phyloP scores from a whole-genome alignment of 2,797 vertebrate species.

The Botia kubotai region DNA sequence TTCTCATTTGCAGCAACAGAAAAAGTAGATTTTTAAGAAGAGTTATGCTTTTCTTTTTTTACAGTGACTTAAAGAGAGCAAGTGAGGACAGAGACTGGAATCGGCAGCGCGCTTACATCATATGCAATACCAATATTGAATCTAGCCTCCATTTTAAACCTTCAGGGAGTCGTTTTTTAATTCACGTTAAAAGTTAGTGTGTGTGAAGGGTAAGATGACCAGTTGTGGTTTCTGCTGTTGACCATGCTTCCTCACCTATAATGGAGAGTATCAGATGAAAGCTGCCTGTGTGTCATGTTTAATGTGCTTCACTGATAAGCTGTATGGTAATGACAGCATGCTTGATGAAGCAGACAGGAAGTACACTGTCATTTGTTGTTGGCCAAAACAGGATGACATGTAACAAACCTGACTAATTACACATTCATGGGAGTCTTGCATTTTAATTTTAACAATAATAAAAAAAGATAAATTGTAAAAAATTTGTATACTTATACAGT shows the following conservation, averaged over 20 bases:
- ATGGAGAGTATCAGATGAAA: conserved; percentile 23
- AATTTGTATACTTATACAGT: no score
- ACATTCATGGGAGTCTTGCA: not conserved
- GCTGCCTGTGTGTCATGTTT: conserved; percentile 22
- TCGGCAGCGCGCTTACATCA: not conserved
- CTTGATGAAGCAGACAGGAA: conserved; percentile 21
- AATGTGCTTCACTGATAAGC: conserved; percentile 27
- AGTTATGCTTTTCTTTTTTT: not conserved
- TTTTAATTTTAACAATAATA: not conserved
- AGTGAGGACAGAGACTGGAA: not conserved
- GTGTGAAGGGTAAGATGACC: conserved; percentile 5
- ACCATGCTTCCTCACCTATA: conserved; percentile 8
- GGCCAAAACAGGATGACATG: conserved; percentile 21
- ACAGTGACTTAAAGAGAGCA: conserved; percentile 10
- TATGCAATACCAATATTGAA: not conserved
- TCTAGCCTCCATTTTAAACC: not conserved
- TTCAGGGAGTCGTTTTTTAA: not conserved
- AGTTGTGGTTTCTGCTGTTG: conserved; percentile 19
- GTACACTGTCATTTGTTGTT: conserved; percentile 23
- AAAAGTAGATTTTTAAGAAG: not conserved
- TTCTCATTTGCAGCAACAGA: conserved; percentile 28
- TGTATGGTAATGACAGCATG: conserved; percentile 30
- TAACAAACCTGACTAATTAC: conserved; percentile 7
- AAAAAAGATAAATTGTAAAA: not conserved
- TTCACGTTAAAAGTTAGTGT: not conserved